Evolutionary conservation across 2,113 vertebrate genomes (phyloP).

Genomic region (Percopsis transmontana): DNA sequence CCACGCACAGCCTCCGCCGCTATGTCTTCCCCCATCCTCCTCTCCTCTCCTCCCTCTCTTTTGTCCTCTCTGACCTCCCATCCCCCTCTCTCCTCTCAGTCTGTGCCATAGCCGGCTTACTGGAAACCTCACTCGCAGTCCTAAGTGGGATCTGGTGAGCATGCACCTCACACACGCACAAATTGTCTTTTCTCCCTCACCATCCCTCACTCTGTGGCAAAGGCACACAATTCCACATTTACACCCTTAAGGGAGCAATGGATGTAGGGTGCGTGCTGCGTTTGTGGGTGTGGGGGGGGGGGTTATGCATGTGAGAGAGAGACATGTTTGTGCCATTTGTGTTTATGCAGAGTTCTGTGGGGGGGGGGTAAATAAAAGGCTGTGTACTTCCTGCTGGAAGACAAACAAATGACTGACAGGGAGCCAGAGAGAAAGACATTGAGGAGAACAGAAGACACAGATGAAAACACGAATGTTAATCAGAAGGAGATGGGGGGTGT

Average conservation of each 20-base stretch:
- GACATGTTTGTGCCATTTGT: slow-evolving; percentile 1
- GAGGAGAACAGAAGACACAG: slow-evolving; percentile 4
- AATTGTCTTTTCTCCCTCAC: neutral
- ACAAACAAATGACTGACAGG: slow-evolving; percentile 34
- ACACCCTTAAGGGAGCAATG: neutral
- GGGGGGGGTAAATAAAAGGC: slow-evolving; percentile 9
- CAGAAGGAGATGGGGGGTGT: neutral
- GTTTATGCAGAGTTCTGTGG: slow-evolving; percentile 1
- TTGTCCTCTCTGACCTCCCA: slow-evolving; percentile 24
- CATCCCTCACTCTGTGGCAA: neutral
- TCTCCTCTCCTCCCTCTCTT: slow-evolving; percentile 17
- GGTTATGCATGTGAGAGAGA: neutral
- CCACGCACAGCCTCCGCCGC: neutral
- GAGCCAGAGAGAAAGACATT: neutral
- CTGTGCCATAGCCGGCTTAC: neutral
- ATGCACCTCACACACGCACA: neutral
- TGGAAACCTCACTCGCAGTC: neutral
- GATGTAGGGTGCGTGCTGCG: neutral
- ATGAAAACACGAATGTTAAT: neutral
- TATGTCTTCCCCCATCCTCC: neutral
- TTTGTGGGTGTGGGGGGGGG: neutral
- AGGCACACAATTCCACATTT: slow-evolving; percentile 1
- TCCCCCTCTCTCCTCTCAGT: slow-evolving; percentile 1
- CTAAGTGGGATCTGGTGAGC: neutral
- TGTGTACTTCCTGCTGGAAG: slow-evolving; percentile 38